phyloP scores from a whole-genome alignment of 2,113 vertebrate genomes.

The Pteropus alecto region DNA sequence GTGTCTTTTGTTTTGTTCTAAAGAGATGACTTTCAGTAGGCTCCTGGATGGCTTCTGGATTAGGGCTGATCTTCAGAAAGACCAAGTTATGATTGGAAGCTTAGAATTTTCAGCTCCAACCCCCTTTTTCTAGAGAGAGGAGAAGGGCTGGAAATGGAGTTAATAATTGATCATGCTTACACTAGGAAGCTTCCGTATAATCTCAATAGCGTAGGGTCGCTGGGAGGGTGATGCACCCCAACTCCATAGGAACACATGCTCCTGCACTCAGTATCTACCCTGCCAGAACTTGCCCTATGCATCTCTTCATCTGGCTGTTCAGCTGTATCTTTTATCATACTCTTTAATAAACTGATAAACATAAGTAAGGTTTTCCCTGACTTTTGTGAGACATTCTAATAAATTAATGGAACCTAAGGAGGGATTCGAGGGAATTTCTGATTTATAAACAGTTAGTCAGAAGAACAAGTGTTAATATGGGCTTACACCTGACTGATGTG shows the following conservation, averaged over 20 bases:
- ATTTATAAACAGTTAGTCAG: neutral
- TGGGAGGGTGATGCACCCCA: neutral
- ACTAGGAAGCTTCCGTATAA: neutral
- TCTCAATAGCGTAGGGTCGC: neutral
- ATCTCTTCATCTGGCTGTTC: neutral
- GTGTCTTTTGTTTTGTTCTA: neutral
- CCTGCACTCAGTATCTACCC: neutral
- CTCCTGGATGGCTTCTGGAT: neutral
- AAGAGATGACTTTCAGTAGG: neutral
- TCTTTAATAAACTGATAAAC: neutral
- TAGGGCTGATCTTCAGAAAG: neutral
- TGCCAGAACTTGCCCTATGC: neutral
- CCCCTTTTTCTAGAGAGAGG: neutral
- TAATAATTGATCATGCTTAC: neutral
- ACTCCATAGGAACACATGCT: neutral
- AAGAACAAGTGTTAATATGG: neutral
- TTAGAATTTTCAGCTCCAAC: neutral
- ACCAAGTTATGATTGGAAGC: neutral
- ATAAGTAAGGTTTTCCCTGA: neutral
- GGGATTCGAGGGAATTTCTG: neutral
- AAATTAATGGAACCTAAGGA: neutral
- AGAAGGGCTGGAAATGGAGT: neutral
- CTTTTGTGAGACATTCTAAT: neutral
- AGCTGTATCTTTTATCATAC: neutral
- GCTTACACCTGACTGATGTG: neutral